Base-by-base conservation (phyloP, 2,113 vertebrate species). In the Corythoichthys haematopterus region DNA sequence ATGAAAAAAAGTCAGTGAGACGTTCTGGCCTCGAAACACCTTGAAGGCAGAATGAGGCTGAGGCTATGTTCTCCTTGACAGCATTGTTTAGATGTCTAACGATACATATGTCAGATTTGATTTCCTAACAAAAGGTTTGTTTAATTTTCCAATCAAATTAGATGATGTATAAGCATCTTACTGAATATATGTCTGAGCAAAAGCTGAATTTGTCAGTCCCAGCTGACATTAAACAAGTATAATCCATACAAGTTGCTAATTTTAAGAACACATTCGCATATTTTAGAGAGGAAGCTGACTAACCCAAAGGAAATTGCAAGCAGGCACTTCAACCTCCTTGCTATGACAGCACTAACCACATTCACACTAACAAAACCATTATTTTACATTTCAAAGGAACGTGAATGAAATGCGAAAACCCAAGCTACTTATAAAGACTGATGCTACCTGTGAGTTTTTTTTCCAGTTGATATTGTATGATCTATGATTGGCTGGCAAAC, bases 1-100 rank as follows among this genome's bases (percentile, higher is more conserved):
- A 72, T 74, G 81, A 86, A 82, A 75, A 79, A 82, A 72, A 72
- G 16, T 28, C 20, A 12, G 53, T 52, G 71, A 53, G 69, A 50
- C 51, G 61, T 73, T 55, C 65, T 66, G 68, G 70, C 68, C 45
- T 65, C 71, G 72, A 71, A 84, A 77, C 56, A 3, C 64, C 61
- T 45, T 66, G 2, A 74, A 28, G 1, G 62, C 66, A 46, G 61
- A 80, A 47, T 53, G 71, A 43, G 56, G 0, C 20, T 0, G 64
- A 20, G 56, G 0, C 20, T 0, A 60, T 16, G 67, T 65, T 81
- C 73, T 66, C 68, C 78, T 76, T 53, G 59, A 46, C 61, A 20
- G 61, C 40, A 52, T 52, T 45, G 53, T 59, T 64, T 55, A 13
- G 28, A 36, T 71, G 78, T 82, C 63, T 82, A 53, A 74, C 16